Percentiles rank a stretch among this genome's conserved stretches.
Evolutionary conservation across 2,113 vertebrate genomes (phyloP).

Genomic region (Hemibagrus wyckioides): DNA sequence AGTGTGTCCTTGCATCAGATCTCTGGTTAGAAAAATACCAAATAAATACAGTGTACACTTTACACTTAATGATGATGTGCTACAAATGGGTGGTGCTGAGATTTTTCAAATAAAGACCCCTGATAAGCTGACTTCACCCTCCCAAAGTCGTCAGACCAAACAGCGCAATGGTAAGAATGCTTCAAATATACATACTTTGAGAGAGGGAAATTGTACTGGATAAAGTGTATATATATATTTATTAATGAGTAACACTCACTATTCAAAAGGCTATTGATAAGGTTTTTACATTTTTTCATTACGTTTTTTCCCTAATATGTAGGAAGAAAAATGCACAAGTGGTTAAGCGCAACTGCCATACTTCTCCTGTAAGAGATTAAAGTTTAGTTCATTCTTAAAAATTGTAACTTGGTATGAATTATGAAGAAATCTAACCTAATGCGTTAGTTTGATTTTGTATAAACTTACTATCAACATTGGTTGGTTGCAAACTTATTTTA

Average conservation of each 20-base stretch:
- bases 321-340: neutral
- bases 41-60: slow-evolving; percentile 22
- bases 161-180: neutral
- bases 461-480: neutral
- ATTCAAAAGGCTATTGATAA: neutral
- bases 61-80: slow-evolving; percentile 8
- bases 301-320: neutral
- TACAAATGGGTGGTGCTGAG: neutral
- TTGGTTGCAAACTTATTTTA: neutral
- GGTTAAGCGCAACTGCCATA: neutral
- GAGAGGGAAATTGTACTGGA: neutral
- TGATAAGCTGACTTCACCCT: slow-evolving; percentile 9
- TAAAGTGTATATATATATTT: neutral
- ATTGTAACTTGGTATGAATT: neutral
- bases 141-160: neutral
- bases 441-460: neutral
- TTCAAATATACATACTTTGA: neutral
- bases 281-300: neutral
- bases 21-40: slow-evolving; percentile 17
- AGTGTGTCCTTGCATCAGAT: slow-evolving; percentile 15
- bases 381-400: neutral
- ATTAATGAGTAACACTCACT: neutral
- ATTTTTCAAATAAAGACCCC: neutral
- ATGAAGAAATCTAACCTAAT: neutral
- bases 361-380: neutral